Conservation (phyloP, 2,113 vertebrate species). For the Sphyrna mokarran region DNA sequence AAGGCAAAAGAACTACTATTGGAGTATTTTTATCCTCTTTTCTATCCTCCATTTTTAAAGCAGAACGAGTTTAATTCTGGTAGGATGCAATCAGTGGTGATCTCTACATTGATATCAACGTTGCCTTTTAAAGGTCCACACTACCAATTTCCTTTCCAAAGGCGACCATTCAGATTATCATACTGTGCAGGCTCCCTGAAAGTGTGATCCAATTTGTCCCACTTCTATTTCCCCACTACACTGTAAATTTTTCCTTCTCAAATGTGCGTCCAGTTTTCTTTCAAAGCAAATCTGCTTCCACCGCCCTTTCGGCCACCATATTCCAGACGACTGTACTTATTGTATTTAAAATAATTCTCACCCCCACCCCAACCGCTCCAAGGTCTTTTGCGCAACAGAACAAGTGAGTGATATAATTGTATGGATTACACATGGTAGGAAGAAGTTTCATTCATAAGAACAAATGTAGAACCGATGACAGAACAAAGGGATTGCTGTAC, state of each 20-base stretch:
- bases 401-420: not conserved
- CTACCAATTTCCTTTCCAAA: not conserved
- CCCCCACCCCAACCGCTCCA: not conserved
- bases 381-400: not conserved
- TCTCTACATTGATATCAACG: not conserved
- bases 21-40: not conserved
- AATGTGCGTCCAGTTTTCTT: not conserved
- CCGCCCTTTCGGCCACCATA: not conserved
- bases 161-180: not conserved
- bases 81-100: no score
- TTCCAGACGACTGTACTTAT: not conserved
- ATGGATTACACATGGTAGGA: not conserved
- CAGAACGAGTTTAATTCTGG: not conserved
- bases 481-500: not conserved
- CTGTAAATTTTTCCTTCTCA: not conserved
- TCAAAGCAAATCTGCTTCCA: not conserved
- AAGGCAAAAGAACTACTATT: not conserved
- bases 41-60: not conserved
- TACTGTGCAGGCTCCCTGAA: not conserved
- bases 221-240: not conserved
- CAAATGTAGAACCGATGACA: not conserved
- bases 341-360: not conserved
- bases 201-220: not conserved
- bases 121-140: not conserved
- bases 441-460: not conserved